Evolutionary conservation across 2,888 invertebrate genomes (phyloP).

Genomic region (Taenaris catops): DNA sequence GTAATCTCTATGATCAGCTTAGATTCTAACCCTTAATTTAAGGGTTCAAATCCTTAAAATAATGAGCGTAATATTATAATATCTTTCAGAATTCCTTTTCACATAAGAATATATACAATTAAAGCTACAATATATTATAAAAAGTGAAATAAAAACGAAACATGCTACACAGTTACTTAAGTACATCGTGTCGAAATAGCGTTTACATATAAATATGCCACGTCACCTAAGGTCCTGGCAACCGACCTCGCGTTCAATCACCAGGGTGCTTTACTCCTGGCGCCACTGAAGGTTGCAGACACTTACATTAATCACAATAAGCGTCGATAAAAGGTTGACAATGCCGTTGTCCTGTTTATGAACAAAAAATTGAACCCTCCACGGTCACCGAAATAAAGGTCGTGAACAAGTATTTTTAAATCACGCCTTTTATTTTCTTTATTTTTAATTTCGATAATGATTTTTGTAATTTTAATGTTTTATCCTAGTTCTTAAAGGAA

Average conservation of each 20-base stretch:
- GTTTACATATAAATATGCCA: constrained; percentile 4
- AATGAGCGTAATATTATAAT: too few species aligned
- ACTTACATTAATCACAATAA: constrained; percentile 25
- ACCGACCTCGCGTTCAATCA: constrained; percentile 13
- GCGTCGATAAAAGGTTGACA: constrained; percentile 21
- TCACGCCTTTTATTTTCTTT: too few species aligned
- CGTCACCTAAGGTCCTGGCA: constrained; percentile 6
- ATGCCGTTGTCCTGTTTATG: constrained; percentile 14
- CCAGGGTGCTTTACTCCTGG: constrained; percentile 22
- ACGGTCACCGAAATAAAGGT: constrained; percentile 7
- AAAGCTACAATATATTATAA: too few species aligned
- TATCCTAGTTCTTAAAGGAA: too few species aligned
- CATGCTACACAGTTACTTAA: too few species aligned
- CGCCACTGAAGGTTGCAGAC: constrained; percentile 25
- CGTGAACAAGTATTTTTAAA: constrained; percentile 1
- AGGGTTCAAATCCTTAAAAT: too few species aligned
- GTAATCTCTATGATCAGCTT: too few species aligned
- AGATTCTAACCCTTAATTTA: too few species aligned
- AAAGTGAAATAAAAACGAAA: too few species aligned
- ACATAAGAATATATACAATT: too few species aligned
- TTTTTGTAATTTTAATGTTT: too few species aligned
- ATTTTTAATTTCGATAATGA: not conserved
- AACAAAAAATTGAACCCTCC: constrained; percentile 4
- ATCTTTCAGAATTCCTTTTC: too few species aligned
- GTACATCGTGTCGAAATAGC: constrained; percentile 1